Conservation (phyloP, 2,113 vertebrate genomes). For the Rhea americana region DNA sequence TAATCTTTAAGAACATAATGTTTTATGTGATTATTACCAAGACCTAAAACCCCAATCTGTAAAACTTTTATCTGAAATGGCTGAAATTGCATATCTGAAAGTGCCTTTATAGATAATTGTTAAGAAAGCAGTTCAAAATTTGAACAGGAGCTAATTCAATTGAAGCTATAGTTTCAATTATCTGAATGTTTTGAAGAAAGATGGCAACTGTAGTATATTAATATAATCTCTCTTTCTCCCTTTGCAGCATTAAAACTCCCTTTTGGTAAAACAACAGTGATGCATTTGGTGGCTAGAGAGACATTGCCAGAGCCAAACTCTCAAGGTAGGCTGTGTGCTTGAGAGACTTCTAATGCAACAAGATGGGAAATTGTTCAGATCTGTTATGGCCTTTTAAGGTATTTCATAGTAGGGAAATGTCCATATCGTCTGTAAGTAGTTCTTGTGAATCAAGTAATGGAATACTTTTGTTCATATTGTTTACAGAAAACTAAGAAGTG, state of each 20-base stretch:
- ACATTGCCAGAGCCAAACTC: constrained; percentile 98
- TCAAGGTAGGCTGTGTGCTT: constrained; percentile 84
- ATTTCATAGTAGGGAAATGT: neutral
- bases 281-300: constrained; percentile 99
- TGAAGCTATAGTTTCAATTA: neutral
- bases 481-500: neutral
- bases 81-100: no score
- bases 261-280: constrained; percentile 97
- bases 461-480: neutral
- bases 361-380: neutral
- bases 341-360: neutral
- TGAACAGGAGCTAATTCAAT: neutral
- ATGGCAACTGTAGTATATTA: neutral
- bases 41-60: neutral
- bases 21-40: neutral
- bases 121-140: neutral
- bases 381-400: neutral
- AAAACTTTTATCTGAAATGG: neutral
- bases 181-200: neutral
- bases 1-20: neutral
- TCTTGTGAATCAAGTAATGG: neutral
- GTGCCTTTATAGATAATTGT: neutral
- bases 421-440: neutral
- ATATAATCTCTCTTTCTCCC: constrained; percentile 28
- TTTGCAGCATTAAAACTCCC: constrained; percentile 94